phyloP scores from a whole-genome alignment of 2,113 vertebrate species.

The Marmota flaviventris region DNA sequence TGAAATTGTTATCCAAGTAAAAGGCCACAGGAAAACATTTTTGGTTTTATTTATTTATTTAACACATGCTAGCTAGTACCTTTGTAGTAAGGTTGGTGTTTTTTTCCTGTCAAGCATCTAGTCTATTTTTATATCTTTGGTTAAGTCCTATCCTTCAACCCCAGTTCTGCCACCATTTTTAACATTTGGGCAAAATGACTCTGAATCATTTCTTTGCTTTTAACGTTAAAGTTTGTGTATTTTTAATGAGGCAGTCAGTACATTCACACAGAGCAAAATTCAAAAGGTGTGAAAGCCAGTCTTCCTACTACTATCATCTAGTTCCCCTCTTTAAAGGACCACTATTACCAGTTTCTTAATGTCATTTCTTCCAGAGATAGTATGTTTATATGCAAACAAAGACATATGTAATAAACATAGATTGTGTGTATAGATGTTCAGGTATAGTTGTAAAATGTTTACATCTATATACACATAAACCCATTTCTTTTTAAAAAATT shows the following conservation, averaged over 20 bases:
- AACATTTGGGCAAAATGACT: neutral
- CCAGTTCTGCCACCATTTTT: neutral
- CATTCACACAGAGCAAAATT: conserved; percentile 4
- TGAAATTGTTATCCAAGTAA: conserved; percentile 8
- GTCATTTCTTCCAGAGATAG: neutral
- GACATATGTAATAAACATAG: neutral
- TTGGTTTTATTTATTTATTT: neutral
- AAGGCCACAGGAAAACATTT: neutral
- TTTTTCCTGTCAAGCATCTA: neutral
- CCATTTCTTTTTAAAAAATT: neutral
- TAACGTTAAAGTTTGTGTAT: neutral
- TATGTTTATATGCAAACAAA: neutral
- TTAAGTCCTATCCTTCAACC: neutral
- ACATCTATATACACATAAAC: neutral
- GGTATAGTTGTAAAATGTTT: neutral
- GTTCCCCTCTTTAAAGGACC: neutral
- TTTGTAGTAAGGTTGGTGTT: neutral
- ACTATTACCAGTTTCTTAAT: neutral
- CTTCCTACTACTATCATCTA: neutral
- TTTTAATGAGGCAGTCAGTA: neutral
- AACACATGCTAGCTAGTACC: neutral
- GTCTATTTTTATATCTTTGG: neutral
- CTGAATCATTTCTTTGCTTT: neutral
- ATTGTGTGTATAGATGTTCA: neutral
- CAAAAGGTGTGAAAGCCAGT: neutral